Evolutionary conservation across 2,797 vertebrate species (phyloP).

Genomic region (Streptopelia turtur): DNA sequence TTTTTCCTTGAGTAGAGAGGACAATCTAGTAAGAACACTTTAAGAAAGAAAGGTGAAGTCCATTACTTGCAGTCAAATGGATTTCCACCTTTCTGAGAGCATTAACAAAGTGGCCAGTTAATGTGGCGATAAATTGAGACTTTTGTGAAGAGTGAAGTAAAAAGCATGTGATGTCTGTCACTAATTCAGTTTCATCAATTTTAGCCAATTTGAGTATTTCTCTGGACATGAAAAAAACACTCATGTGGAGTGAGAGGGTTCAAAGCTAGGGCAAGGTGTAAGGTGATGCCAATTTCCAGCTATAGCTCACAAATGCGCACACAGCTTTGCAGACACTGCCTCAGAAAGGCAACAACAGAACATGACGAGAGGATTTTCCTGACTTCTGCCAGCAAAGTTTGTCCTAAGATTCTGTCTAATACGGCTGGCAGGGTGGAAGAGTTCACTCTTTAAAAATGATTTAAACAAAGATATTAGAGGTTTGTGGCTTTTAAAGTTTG

Average conservation of each 20-base stretch:
- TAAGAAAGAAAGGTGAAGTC: background rate
- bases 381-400: background rate
- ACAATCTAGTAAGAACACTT: background rate
- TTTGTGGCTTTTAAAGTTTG: background rate
- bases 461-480: background rate
- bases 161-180: background rate
- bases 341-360: background rate
- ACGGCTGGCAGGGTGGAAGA: accelerated
- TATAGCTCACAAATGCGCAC: accelerated
- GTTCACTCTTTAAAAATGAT: background rate
- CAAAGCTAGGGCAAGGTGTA: background rate
- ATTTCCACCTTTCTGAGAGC: background rate
- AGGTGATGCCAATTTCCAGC: background rate
- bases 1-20: background rate
- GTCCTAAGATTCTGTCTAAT: background rate
- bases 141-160: background rate
- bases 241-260: background rate
- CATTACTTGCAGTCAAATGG: background rate
- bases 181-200: background rate
- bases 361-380: background rate
- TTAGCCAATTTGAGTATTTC: background rate
- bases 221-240: background rate
- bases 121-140: background rate
- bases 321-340: background rate
- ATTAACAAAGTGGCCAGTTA: background rate